phyloP scores from a whole-genome alignment of 2,797 vertebrate species.

The Ispidina lecontei region DNA sequence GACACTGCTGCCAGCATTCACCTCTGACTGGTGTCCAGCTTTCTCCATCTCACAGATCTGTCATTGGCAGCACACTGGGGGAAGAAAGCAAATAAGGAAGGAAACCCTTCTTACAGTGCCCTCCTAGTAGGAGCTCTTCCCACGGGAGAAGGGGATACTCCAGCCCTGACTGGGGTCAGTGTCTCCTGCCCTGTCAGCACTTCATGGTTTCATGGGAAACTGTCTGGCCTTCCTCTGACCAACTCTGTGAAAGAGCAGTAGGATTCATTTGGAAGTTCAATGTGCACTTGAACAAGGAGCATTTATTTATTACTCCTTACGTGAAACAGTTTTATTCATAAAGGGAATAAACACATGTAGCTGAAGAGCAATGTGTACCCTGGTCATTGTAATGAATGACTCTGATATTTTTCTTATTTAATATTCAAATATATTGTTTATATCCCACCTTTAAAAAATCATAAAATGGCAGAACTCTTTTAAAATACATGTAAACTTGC shows the following conservation, averaged over 20 bases:
- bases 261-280: neutral
- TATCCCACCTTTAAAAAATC: neutral
- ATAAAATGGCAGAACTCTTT: neutral
- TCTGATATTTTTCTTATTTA: neutral
- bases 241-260: neutral
- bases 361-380: neutral
- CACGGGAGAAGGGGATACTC: neutral
- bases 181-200: accelerated
- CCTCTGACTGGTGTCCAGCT: neutral
- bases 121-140: neutral
- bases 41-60: neutral
- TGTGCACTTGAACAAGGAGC: neutral
- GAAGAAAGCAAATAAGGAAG: neutral
- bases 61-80: neutral
- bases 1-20: neutral
- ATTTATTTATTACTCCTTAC: neutral
- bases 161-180: neutral
- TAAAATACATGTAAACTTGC: neutral
- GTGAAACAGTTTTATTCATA: neutral
- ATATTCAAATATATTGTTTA: neutral
- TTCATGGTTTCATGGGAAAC: neutral
- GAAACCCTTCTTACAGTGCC: neutral
- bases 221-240: neutral
- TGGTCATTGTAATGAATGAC: neutral
- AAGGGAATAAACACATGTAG: neutral